These are phyloP conservation scores for Parnassius orleans DNA, from an alignment of 2,888 invertebrate genomes.

Conservation along the genomic window DNA sequence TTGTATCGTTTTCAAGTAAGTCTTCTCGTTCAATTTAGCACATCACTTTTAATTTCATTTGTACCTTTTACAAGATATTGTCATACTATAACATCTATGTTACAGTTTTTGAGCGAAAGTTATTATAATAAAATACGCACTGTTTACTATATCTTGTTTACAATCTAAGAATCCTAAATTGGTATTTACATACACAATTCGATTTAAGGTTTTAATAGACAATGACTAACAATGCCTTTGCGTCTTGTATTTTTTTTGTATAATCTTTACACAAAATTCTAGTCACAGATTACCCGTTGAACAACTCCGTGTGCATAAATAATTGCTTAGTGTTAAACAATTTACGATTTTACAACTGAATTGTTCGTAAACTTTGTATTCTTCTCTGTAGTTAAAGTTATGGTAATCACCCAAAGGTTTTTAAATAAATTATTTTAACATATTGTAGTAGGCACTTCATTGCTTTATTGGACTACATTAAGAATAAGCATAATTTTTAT, in stretches of 20 bases:
- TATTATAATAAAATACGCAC: too few relatives aligned
- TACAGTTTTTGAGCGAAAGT: too few relatives aligned
- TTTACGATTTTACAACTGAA: conserved; percentile 25
- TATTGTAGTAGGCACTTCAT: background rate
- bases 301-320: conserved; percentile 17
- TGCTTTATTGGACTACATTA: too few relatives aligned
- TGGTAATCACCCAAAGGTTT: too few relatives aligned
- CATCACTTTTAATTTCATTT: background rate
- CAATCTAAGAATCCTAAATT: conserved; percentile 21
- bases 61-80: too few relatives aligned
- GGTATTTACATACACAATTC: conserved; percentile 21
- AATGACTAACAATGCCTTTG: conserved; percentile 21
- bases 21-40: conserved; percentile 15
- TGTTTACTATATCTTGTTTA: conserved; percentile 6
- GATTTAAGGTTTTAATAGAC: conserved; percentile 14
- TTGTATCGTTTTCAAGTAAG: conserved; percentile 40
- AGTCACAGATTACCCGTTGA: conserved; percentile 16
- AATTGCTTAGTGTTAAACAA: conserved; percentile 14
- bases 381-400: conserved; percentile 7
- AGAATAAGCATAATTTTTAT: too few relatives aligned
- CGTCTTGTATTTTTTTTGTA: conserved; percentile 14
- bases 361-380: conserved; percentile 16
- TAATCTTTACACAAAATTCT: conserved; percentile 17
- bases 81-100: too few relatives aligned
- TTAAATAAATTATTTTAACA: conserved; percentile 6